phyloP scores from a whole-genome alignment of 2,888 invertebrate genomes.

The Rhagophthalmus giganteus region DNA sequence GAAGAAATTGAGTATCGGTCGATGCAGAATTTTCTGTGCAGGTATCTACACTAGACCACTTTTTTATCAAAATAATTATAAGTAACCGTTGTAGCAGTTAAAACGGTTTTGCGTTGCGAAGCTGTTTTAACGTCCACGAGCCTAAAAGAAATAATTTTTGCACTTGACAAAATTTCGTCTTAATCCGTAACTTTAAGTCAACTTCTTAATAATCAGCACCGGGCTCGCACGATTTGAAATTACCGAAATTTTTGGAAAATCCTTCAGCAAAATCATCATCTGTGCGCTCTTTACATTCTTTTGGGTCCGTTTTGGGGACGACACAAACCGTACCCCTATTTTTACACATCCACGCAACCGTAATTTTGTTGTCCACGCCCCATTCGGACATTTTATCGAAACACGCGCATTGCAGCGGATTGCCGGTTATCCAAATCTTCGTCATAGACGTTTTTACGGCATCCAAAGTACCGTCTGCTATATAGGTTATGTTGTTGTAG shows the following conservation, averaged over 20 bases:
- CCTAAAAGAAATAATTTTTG: too few species aligned
- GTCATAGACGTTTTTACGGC: neutral
- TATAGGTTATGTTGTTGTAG: neutral
- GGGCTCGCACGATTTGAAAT: too few species aligned
- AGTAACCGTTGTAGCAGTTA: too few species aligned
- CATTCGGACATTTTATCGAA: neutral
- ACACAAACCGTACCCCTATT: neutral
- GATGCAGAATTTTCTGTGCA: too few species aligned
- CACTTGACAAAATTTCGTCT: too few species aligned
- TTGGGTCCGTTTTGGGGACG: neutral
- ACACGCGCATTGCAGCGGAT: conserved; percentile 1
- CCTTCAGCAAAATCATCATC: neutral
- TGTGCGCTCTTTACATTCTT: neutral
- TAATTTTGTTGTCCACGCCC: neutral
- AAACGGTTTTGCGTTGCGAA: too few species aligned
- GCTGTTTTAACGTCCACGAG: too few species aligned
- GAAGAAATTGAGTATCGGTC: too few species aligned
- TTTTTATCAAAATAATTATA: too few species aligned
- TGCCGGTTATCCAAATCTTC: neutral
- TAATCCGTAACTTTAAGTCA: too few species aligned
- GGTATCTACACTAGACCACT: too few species aligned
- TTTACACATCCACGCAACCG: neutral
- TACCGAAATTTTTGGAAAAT: neutral
- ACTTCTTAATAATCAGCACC: too few species aligned
- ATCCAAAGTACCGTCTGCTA: neutral